Percentiles rank a stretch among this genome's conserved stretches.
phyloP scores from a whole-genome alignment of 2,888 invertebrate genomes.

The Cataglyphis livida region DNA sequence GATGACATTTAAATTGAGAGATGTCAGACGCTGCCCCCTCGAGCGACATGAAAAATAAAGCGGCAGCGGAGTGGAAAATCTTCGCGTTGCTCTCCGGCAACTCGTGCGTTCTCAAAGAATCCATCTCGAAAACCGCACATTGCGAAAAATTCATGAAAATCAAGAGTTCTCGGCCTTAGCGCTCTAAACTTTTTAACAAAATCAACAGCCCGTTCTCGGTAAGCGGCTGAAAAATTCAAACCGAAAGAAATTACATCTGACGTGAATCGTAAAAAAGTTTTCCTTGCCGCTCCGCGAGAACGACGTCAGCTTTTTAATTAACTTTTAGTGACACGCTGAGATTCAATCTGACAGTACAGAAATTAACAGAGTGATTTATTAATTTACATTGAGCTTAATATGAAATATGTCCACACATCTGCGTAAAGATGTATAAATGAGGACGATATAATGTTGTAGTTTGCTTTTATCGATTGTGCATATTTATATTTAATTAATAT shows the following conservation, averaged over 20 bases:
- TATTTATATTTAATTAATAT: neutral
- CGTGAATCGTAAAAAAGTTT: neutral
- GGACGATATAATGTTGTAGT: neutral
- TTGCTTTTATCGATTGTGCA: neutral
- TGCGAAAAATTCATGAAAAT: constrained; percentile 7
- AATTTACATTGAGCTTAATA: neutral
- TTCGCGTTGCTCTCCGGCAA: neutral
- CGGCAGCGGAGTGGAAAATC: constrained; percentile 23
- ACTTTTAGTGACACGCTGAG: neutral
- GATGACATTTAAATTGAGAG: constrained; percentile 39
- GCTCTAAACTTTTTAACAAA: neutral
- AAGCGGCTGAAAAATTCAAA: constrained; percentile 10
- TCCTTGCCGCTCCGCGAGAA: neutral
- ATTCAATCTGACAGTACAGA: neutral
- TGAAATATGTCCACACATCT: neutral
- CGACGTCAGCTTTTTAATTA: constrained; percentile 21
- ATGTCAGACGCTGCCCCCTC: constrained; percentile 17
- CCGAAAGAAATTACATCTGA: neutral
- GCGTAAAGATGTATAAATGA: neutral
- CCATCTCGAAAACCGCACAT: neutral
- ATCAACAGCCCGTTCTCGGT: no score
- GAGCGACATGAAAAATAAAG: constrained; percentile 25
- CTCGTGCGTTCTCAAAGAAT: neutral
- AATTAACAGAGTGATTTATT: constrained; percentile 29
- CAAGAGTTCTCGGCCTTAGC: neutral